Base-by-base conservation (phyloP, 2,113 vertebrate genomes). In the Megaceryle torquata region DNA sequence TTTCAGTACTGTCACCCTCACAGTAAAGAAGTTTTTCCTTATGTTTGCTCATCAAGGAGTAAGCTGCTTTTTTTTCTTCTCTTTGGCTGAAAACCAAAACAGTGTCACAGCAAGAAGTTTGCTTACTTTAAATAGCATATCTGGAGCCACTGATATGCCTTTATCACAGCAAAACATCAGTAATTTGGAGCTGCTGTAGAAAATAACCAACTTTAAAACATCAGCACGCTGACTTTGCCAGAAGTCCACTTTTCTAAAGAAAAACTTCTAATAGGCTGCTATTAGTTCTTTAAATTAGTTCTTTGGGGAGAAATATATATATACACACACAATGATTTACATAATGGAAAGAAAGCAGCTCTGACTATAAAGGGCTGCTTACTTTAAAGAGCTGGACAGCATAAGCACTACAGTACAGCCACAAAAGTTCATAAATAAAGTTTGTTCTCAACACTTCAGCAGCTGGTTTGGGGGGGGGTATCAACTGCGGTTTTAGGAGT, bases 141-240 rank as follows among this genome's bases (percentile, higher is more conserved):
- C 87, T 96, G 95, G 92, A 91, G 72, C 65, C 35, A 53, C 72
- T 9, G 92, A 97, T 97, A 96, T 0, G 80, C 41, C 18, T 35
- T 92, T 97, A 97, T 96, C 93, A 0, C 74, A 70, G 88, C 67
- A 51, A 92, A 95, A 79, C 94, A 96, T 95, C 90, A 60, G 81
- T 4, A 65, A 91, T 88, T 57, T 69, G 54, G 77, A 31, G 11
- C 48, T 82, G 86, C 60, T 75, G 60, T 6, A 84, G 64, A 92
- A 91, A 90, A 89, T 19, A 90, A 75, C 4, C 60, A 43, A 65
- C 70, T 51, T 60, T 12, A 71, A 50, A 74, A 88, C 31, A 81
- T 0, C 0, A 5, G 51, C 39, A 29, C 25, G 51, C 24, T n/a
- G 28, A 76, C 72, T 71, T 59, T 0, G 2, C 56, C 56, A 20